Evolutionary conservation across 2,797 vertebrate genomes (phyloP).

Genomic region (Phataginus tetradactyla): DNA sequence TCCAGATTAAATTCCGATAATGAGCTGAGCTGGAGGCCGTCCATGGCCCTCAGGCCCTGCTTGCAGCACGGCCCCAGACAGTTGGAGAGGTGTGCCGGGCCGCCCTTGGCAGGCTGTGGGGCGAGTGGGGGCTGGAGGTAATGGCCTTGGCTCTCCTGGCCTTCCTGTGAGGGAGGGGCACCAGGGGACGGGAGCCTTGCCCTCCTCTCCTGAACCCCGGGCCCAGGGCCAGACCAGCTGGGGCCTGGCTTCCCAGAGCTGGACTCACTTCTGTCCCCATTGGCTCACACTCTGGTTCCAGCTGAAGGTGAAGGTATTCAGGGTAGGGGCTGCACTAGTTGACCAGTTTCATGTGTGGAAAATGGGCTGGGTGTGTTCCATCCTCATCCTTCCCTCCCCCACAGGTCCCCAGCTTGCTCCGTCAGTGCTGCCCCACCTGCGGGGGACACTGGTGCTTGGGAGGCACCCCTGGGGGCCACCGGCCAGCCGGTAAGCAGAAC

Average conservation of each 20-base stretch:
- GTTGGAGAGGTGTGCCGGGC: not conserved
- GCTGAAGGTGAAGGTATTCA: not conserved
- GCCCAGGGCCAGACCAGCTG: not conserved
- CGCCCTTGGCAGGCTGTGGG: not conserved
- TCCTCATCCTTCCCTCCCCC: fast-evolving
- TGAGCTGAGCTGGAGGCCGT: slow-evolving; percentile 72
- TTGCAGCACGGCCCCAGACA: not conserved
- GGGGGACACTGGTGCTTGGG: not conserved
- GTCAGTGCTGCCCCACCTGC: not conserved
- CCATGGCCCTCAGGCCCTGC: not conserved
- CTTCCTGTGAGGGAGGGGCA: not conserved
- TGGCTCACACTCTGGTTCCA: not conserved
- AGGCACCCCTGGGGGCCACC: not conserved
- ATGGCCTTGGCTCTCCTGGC: not conserved
- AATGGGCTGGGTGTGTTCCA: not conserved
- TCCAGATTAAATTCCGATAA: slow-evolving; percentile 74
- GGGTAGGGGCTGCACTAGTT: fast-evolving
- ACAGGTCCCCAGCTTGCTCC: not conserved
- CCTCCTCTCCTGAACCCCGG: not conserved
- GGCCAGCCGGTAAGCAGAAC: not conserved
- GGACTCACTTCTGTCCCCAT: not conserved
- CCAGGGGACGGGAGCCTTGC: fast-evolving
- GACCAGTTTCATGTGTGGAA: not conserved
- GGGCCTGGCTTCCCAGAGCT: not conserved
- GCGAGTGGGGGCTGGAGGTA: not conserved